These are phyloP conservation scores for Ceratosolen fusciceps DNA, from an alignment of 1,140 invertebrate species.

Conservation along the genomic window DNA sequence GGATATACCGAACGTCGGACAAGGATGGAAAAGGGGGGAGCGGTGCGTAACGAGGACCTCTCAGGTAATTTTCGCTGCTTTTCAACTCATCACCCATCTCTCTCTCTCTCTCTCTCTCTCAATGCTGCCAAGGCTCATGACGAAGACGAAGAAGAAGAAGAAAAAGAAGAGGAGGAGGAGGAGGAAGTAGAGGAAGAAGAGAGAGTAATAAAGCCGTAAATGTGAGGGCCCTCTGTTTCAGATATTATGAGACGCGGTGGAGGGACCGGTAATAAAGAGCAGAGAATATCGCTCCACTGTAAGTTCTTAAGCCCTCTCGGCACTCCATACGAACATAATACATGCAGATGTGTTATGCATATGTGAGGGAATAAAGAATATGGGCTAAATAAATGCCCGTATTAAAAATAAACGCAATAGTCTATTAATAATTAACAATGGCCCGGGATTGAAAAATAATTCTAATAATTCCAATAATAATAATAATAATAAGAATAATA, in stretches of 20 bases:
- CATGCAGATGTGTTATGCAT: too few relatives aligned
- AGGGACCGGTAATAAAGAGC: constrained; percentile 17
- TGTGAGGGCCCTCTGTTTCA: constrained; percentile 1
- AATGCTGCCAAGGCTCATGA: too few relatives aligned
- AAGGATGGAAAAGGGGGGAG: not conserved
- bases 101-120: not conserved
- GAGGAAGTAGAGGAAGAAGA: not conserved
- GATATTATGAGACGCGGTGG: not conserved
- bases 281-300: not conserved
- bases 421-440: too few relatives aligned
- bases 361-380: too few relatives aligned
- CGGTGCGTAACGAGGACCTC: not conserved
- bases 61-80: constrained; percentile 13
- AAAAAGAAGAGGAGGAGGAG: too few relatives aligned
- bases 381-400: too few relatives aligned
- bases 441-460: too few relatives aligned
- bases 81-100: not conserved
- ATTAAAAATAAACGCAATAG: too few relatives aligned
- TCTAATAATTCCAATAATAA: too few relatives aligned
- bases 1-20: not conserved
- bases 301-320: not conserved
- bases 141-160: too few relatives aligned
- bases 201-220: constrained; percentile 30
- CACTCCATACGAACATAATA: too few relatives aligned
- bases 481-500: not conserved